Evolutionary conservation across 2,888 invertebrate genomes (phyloP).

Genomic region (Prosapia bicincta): DNA sequence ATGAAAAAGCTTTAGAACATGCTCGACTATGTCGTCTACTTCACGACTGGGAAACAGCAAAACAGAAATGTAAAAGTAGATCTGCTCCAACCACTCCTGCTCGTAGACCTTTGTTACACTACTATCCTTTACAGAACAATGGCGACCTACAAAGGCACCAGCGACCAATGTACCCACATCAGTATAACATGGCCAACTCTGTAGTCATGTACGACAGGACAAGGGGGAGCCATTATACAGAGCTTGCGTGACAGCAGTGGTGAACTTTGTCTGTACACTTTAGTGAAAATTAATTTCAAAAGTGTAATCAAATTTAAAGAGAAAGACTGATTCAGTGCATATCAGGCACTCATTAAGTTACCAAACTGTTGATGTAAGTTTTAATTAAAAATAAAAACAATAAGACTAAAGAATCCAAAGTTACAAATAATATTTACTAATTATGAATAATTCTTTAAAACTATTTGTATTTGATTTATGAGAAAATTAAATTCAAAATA

Average conservation of each 20-base stretch:
- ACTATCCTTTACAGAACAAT: constrained; percentile 31
- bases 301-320: neutral
- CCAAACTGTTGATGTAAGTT: no score
- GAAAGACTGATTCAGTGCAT: neutral
- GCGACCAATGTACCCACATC: constrained; percentile 21
- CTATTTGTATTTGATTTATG: neutral
- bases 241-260: constrained; percentile 36
- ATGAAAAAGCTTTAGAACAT: constrained; percentile 65
- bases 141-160: constrained; percentile 28
- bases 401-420: neutral
- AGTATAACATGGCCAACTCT: constrained; percentile 35
- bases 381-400: no score
- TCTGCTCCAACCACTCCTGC: constrained; percentile 50
- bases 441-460: neutral
- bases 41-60: constrained; percentile 74
- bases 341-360: neutral
- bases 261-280: neutral
- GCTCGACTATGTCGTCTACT: constrained; percentile 64
- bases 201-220: constrained; percentile 38
- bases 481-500: neutral
- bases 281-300: neutral
- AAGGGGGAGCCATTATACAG: constrained; percentile 37
- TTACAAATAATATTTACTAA: neutral
- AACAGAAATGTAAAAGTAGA: constrained; percentile 47
- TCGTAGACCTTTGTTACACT: constrained; percentile 45